These are phyloP conservation scores for Cephus pygmeus DNA, from an alignment of 2,888 invertebrate genomes.

Conservation along the genomic window DNA sequence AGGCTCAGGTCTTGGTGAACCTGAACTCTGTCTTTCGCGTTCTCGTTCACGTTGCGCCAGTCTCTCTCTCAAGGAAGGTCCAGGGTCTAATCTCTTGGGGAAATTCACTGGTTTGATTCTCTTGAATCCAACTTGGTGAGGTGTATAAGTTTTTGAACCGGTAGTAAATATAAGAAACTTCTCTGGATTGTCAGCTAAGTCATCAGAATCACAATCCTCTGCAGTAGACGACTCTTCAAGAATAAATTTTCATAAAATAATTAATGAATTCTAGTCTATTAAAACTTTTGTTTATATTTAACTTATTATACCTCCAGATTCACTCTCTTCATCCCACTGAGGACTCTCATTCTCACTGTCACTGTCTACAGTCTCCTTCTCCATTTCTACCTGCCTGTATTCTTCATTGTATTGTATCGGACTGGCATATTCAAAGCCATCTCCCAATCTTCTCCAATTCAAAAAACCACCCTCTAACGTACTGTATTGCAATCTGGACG, in stretches of 20 bases:
- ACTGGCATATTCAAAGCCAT: constrained; percentile 68
- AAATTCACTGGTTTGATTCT: constrained; percentile 77
- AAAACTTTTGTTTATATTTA: constrained; percentile 2
- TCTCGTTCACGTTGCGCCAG: constrained; percentile 71
- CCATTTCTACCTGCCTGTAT: constrained; percentile 70
- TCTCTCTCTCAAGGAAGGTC: constrained; percentile 76
- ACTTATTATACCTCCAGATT: constrained; percentile 50
- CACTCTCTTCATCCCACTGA: constrained; percentile 55
- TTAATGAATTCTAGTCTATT: constrained; percentile 5
- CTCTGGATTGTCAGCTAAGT: constrained; percentile 70
- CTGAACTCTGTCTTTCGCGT: constrained; percentile 66
- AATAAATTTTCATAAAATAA: neutral
- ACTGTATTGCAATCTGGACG: constrained; percentile 62
- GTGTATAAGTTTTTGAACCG: constrained; percentile 84
- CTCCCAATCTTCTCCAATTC: constrained; percentile 63
- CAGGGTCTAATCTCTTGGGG: constrained; percentile 76
- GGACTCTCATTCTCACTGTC: constrained; percentile 54
- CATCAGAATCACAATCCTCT: constrained; percentile 62
- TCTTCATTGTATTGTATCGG: constrained; percentile 75
- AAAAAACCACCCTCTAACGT: constrained; percentile 61
- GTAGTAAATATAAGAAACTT: constrained; percentile 87
- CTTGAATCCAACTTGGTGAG: constrained; percentile 86
- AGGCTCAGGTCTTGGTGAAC: constrained; percentile 69
- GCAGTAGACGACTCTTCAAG: constrained; percentile 48
- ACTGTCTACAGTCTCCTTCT: constrained; percentile 53